Evolutionary conservation across 2,888 invertebrate species (phyloP), one percentile per base, ranked within the genome.

Genomic region (Trisateles emortualis): DNA sequence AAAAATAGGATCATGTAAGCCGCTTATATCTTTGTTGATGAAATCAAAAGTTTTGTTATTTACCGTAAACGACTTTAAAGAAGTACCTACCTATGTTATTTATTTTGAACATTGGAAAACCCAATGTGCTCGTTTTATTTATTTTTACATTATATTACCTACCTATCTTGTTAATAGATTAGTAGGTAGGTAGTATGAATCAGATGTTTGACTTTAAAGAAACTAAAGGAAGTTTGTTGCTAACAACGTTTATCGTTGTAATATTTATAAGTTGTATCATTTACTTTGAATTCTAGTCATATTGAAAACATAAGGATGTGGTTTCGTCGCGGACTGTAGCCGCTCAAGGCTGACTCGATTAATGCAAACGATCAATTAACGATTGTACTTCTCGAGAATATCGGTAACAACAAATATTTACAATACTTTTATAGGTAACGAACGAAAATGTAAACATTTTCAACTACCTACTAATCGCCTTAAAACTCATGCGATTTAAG

Each of bases 271-370:
- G 24, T 33, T 56, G 46, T 64, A 52, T 53, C 48, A 44, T 64
- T 45, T 52, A 52, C 33, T 58, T 52, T 29, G 46, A 53, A 67
- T 60, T 59, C 48, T 63, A 56, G 39, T 49, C 48, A 43, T 57
- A 47, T 57, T 43, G 54, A 36, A 47, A 45, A 24, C 24, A 36
- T 44, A 45, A 41, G 32, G 38, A 58, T 62, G 45, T 43, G 45
- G 45, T 51, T 58, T 50, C 46, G 59, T 56, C 58, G 54, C 47
- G 42, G 44, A 40, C 41, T 39, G 45, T 50, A 60, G 42, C 8
- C 26, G 8, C 8, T 59, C 70, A 69, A 72, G 70, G 72, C 49
- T 59, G 56, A 54, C 42, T 72, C 59, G 59, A 68, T 48, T 70
- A 67, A 46, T 52, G 54, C 52, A 53, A 48, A 58, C 55, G 64